phyloP scores from a whole-genome alignment of 2,888 invertebrate species.

The Homarus gammarus region DNA sequence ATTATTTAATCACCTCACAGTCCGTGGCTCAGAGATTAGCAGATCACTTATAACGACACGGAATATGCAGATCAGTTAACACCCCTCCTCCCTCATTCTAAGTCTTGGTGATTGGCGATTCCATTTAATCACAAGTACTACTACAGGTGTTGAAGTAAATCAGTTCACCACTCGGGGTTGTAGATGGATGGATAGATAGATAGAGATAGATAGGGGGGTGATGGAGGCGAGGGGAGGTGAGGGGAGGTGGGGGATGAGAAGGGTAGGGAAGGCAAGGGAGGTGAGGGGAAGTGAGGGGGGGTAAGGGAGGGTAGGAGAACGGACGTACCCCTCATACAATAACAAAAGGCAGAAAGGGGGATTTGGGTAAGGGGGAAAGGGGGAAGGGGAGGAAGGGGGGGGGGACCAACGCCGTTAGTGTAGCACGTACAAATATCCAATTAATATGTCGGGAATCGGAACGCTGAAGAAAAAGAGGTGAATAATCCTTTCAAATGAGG shows the following conservation, averaged over 20 bases:
- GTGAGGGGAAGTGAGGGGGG: background rate
- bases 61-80: too few relatives aligned
- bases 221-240: background rate
- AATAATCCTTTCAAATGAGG: constrained; percentile 50
- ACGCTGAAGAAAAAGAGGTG: constrained; percentile 5
- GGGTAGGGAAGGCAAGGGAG: background rate
- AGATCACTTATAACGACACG: too few relatives aligned
- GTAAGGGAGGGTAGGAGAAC: background rate
- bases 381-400: background rate
- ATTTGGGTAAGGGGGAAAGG: background rate
- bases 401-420: constrained; percentile 23
- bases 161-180: background rate
- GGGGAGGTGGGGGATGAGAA: background rate
- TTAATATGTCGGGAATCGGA: constrained; percentile 2
- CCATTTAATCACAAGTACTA: too few relatives aligned
- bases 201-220: background rate
- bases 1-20: too few relatives aligned
- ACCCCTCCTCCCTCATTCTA: too few relatives aligned
- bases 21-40: too few relatives aligned
- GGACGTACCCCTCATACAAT: too few relatives aligned
- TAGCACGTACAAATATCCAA: constrained; percentile 28
- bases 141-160: too few relatives aligned
- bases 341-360: background rate
- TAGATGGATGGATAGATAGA: background rate
- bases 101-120: too few relatives aligned